Evolutionary conservation across 2,797 vertebrate genomes (phyloP), one percentile per base, ranked within the genome.

Genomic region (Cossypha caffra): DNA sequence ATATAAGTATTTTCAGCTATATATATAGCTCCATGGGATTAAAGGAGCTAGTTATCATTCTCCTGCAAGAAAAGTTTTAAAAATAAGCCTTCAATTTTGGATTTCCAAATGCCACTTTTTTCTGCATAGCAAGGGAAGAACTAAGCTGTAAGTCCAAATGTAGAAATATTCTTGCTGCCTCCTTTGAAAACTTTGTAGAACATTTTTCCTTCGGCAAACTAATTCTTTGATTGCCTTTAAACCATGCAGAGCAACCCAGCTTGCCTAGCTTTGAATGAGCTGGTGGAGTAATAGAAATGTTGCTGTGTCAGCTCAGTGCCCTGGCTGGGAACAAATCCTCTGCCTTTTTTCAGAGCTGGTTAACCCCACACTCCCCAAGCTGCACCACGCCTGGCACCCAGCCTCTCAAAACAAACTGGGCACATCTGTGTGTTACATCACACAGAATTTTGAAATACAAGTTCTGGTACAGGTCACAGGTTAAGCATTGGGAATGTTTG

Each of bases 341-440:
- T 74, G 26, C 11, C 33, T 47, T 6, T 58, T 29, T 54, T 47
- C 31, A 57, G 61, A 26, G 21, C 35, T 5, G 1, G 37, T 73
- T 96, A 58, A 81, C 58, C 48, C 48, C 10, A 3, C 16, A 1
- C 14, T 58, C 2, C 28, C 26, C 3, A 1, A 29, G 10, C 25
- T 71, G 6, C 40, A 16, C 7, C 1, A 0, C 0, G 0, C 26
- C 52, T 43, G 23, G n/a, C 25, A 19, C 14, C 25, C 33, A 47
- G 43, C 16, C 47, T 83, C 29, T 73, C 28, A 33, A 31, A 69
- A 37, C 23, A 59, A 59, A 66, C 20, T 14, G n/a, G 31, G 10
- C 10, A 26, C 37, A 10, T 66, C 28, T 68, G 11, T 40, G 25
- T 37, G 23, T 24, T 54, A 16, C 31, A 40, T 40, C 5, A 2